Percentiles rank a stretch among this genome's conserved stretches.
These are phyloP conservation scores for Prionailurus viverrinus DNA, from an alignment of 2,113 vertebrate species.

Conservation along the genomic window DNA sequence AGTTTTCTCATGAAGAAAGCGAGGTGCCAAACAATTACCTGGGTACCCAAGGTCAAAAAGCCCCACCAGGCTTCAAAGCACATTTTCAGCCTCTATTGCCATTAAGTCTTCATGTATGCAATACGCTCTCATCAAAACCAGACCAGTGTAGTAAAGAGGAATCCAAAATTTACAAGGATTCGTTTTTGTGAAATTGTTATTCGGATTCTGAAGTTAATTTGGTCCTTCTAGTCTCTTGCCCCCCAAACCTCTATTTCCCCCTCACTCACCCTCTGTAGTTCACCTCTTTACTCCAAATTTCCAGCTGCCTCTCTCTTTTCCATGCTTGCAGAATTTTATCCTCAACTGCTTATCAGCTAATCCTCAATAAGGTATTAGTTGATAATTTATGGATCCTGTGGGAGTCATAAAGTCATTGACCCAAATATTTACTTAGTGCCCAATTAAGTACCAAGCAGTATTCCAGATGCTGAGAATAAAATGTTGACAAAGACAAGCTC, in stretches of 20 bases:
- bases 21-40: not conserved
- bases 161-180: not conserved
- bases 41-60: not conserved
- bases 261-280: not conserved
- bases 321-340: not conserved
- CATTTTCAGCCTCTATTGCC: too few species aligned
- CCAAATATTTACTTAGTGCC: not conserved
- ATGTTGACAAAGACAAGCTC: not conserved
- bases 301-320: not conserved
- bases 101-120: not conserved
- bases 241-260: not conserved
- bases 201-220: not conserved
- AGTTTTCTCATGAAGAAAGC: not conserved
- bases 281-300: not conserved
- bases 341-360: not conserved
- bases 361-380: not conserved
- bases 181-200: not conserved
- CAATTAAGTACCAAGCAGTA: not conserved
- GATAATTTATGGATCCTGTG: not conserved
- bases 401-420: not conserved
- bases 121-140: not conserved
- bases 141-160: not conserved
- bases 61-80: not conserved
- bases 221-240: not conserved
- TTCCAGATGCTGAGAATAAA: not conserved